A percentile compares a stretch with the other conserved stretches of the same genome.
phyloP scores from a whole-genome alignment of 2,797 vertebrate genomes.

The Pelochelys cantorii region DNA sequence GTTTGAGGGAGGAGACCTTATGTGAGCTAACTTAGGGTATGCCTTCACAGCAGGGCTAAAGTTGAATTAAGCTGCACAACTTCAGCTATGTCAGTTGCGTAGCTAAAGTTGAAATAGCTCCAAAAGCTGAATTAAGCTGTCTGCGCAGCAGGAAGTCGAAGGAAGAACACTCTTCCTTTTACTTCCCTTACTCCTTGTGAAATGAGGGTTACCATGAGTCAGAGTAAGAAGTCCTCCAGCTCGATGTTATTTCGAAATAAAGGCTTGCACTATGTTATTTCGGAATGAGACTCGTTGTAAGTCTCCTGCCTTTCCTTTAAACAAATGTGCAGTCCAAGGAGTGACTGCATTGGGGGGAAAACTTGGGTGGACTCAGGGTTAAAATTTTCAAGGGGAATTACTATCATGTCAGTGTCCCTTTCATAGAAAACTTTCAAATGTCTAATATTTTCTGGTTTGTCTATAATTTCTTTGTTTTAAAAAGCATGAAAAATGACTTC shows the following conservation, averaged over 20 bases:
- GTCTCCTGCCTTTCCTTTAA: slow-evolving; percentile 78
- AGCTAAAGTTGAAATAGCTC: too few species aligned
- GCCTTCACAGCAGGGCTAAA: too few species aligned
- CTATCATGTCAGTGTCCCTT: slow-evolving; percentile 68
- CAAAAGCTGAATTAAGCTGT: too few species aligned
- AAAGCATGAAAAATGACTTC: neutral
- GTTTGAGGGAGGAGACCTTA: slow-evolving; percentile 62
- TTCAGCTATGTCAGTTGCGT: too few species aligned
- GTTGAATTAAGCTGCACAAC: too few species aligned
- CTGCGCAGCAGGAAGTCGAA: too few species aligned
- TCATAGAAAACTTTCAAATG: slow-evolving; percentile 57
- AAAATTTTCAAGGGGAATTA: slow-evolving; percentile 79
- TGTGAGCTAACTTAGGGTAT: slow-evolving; percentile 40
- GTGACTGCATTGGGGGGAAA: slow-evolving; percentile 80
- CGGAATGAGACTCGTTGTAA: slow-evolving; percentile 67
- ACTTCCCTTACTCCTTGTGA: too few species aligned
- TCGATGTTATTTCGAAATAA: too few species aligned
- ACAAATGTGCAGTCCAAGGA: slow-evolving; percentile 82
- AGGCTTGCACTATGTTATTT: too few species aligned
- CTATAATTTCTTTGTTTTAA: slow-evolving; percentile 12
- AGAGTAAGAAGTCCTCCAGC: too few species aligned
- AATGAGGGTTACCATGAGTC: too few species aligned
- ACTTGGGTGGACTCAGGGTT: slow-evolving; percentile 83
- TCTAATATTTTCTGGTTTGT: slow-evolving; percentile 66
- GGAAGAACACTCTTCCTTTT: too few species aligned